Conservation (phyloP, 2,797 vertebrate genomes). For the Oceanodroma leucorhoa region DNA sequence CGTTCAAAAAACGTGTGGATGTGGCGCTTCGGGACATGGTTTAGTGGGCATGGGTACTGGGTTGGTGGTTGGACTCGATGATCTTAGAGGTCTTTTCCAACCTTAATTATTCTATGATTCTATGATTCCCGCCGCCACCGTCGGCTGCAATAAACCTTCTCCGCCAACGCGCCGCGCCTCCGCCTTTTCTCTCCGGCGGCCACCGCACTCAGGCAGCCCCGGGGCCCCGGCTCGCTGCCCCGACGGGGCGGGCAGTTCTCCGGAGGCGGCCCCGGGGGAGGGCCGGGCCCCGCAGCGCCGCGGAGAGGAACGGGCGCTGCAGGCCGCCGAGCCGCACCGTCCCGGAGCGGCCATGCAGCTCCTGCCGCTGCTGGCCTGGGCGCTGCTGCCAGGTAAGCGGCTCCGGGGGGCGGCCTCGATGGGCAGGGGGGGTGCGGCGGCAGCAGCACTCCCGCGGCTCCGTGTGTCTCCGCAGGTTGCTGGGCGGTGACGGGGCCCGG, state of each 20-base stretch:
- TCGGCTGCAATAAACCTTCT: neutral
- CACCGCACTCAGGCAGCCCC: rapidly evolving
- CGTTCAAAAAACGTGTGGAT: too few species aligned
- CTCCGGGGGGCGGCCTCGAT: neutral
- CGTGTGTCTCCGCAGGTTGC: neutral
- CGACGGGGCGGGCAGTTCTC: neutral
- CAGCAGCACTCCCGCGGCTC: neutral
- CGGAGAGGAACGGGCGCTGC: neutral
- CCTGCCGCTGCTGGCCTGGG: neutral
- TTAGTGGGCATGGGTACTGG: too few species aligned
- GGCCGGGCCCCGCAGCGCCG: neutral
- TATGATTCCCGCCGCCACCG: too few species aligned
- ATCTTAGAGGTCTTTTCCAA: too few species aligned
- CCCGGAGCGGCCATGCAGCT: neutral
- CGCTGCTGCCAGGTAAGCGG: neutral
- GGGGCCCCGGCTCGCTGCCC: neutral
- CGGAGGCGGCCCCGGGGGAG: neutral
- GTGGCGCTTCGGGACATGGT: too few species aligned
- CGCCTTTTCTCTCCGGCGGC: rapidly evolving
- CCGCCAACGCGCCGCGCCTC: rapidly evolving
- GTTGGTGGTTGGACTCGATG: too few species aligned
- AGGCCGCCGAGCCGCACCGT: rapidly evolving
- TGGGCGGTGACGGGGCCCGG: rapidly evolving
- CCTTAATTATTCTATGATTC: too few species aligned
- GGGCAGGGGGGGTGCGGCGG: neutral